A percentile compares a stretch with the other conserved stretches of the same genome.
Evolutionary conservation across 2,888 invertebrate species (phyloP).

Genomic region (Vanessa cardui): DNA sequence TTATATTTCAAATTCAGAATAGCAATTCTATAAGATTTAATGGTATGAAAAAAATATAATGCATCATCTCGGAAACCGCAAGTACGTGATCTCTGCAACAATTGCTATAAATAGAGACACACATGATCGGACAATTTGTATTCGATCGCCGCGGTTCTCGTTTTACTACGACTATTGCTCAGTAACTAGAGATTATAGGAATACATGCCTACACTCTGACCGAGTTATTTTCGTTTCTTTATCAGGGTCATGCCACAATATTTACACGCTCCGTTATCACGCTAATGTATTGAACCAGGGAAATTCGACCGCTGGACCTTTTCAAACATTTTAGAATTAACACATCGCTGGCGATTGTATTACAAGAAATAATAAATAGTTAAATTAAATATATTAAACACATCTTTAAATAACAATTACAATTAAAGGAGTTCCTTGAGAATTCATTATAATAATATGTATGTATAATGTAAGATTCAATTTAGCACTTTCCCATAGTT

Average conservation of each 20-base stretch:
- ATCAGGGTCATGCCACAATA: constrained; percentile 67
- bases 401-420: too few relatives aligned
- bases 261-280: constrained; percentile 46
- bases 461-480: too few relatives aligned
- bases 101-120: constrained; percentile 32
- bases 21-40: too few relatives aligned
- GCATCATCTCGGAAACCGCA: neutral
- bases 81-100: constrained; percentile 14
- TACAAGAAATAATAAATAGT: too few relatives aligned
- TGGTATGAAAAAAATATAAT: neutral
- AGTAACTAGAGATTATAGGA: constrained; percentile 61
- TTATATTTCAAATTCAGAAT: too few relatives aligned
- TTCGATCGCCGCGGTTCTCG: constrained; percentile 25
- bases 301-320: neutral
- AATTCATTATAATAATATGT: too few relatives aligned
- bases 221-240: constrained; percentile 74
- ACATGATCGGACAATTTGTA: constrained; percentile 28
- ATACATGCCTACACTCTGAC: constrained; percentile 47
- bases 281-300: constrained; percentile 31
- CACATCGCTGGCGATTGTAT: too few relatives aligned
- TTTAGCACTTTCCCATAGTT: too few relatives aligned
- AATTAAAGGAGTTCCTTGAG: too few relatives aligned
- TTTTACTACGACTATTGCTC: constrained; percentile 40
- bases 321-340: neutral
- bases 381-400: too few relatives aligned